Evolutionary conservation across 2,113 vertebrate species (phyloP).

Genomic region (Tylochromis polylepis): DNA sequence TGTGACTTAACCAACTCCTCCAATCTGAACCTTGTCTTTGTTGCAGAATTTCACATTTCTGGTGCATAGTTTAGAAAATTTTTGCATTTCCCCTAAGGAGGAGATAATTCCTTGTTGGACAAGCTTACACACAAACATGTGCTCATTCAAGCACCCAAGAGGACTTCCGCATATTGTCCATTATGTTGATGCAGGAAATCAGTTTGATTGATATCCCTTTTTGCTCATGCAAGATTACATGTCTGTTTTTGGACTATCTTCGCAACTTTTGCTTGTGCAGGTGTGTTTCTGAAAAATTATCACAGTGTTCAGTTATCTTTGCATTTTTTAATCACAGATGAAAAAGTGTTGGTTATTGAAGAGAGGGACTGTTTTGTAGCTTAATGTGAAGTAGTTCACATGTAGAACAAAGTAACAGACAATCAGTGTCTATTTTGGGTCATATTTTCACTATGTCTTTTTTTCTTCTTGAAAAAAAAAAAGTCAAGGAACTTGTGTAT

Average conservation of each 20-base stretch:
- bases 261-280: not conserved
- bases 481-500: not conserved
- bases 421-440: not conserved
- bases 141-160: conserved; percentile 5
- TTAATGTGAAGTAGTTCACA: not conserved
- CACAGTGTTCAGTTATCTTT: not conserved
- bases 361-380: not conserved
- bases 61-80: not conserved
- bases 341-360: not conserved
- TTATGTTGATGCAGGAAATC: conserved; percentile 61
- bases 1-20: not conserved
- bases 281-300: not conserved
- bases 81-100: not conserved
- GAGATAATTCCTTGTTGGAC: not conserved
- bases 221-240: not conserved
- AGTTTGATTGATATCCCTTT: conserved; percentile 47
- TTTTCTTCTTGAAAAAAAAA: not conserved
- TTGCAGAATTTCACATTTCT: not conserved
- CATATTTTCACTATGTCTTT: not conserved
- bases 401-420: not conserved
- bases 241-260: not conserved
- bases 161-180: conserved; percentile 69
- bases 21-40: not conserved
- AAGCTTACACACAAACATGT: not conserved
- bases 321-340: not conserved